Evolutionary conservation across 2,797 vertebrate genomes (phyloP), one percentile per base, ranked within the genome.

Genomic region (Catostomus latipinnis): DNA sequence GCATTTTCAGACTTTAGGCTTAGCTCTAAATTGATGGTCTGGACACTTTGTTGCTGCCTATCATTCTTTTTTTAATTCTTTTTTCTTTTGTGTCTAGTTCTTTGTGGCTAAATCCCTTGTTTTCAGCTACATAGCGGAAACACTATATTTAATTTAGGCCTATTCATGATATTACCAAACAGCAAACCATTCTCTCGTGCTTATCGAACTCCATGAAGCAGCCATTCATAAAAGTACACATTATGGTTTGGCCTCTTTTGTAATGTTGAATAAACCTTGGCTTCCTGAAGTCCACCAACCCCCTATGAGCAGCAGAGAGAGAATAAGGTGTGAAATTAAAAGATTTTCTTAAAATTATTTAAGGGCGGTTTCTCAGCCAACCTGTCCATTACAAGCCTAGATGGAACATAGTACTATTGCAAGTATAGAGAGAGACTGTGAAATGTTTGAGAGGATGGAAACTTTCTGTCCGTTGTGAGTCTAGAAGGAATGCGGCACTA

Each of bases 21-120:
- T 88, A 91, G 75, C 73, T 87, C 74, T 90, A 91, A 93, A 93
- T 89, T 89, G 85, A 88, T 88, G 87, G 87, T 89, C 81, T 71
- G 56, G 53, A 81, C 78, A 52, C 81, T 69, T 82, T 84, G 87
- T 76, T 80, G 71, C 78, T 73, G 65, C 76, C 90, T 92, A 82
- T 92, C 81, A 91, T 88, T 90, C 89, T 71, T 63, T 75, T 78
- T 74, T 74, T 82, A 78, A 13, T 73, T 78, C 8, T 73, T 74
- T 86, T 84, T 83, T 80, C 74, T 82, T 77, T 82, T 77, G 76
- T 82, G 85, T 82, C 62, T 65, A 63, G 52, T 45, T 67, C 78
- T 70, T 49, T 74, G 65, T 81, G 78, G 50, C 57, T 73, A 68
- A 78, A 65, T 65, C 13, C 78, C 78, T 73, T 65, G 16, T 62